phyloP scores from a whole-genome alignment of 2,113 vertebrate species.

The Sapayoa aenigma region DNA sequence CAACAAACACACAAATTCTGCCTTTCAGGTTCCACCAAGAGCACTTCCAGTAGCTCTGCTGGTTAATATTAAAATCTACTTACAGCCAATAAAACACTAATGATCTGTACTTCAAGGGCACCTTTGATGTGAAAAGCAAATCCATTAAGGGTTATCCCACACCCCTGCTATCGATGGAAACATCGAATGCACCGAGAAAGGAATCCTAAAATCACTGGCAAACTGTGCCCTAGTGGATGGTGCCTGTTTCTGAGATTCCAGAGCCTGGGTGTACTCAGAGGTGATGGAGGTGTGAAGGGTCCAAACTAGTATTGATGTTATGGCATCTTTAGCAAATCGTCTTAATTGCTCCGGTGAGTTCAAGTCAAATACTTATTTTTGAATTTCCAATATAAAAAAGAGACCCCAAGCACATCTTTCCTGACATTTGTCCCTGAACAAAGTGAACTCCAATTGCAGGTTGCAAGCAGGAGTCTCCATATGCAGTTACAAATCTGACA shows the following conservation, averaged over 20 bases:
- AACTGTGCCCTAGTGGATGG: neutral
- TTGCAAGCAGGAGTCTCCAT: neutral
- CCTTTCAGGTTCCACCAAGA: constrained; percentile 2
- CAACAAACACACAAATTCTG: neutral
- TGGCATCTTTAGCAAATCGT: neutral
- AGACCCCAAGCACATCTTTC: neutral
- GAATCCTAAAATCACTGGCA: neutral
- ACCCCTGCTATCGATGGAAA: neutral
- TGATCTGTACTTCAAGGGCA: constrained; percentile 13
- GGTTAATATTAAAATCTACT: neutral
- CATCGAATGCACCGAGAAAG: neutral
- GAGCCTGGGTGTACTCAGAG: neutral
- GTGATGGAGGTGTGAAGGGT: neutral
- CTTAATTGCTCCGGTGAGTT: neutral
- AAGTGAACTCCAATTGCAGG: neutral
- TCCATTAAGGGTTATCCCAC: neutral
- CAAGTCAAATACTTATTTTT: neutral
- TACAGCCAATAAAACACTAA: constrained; percentile 2
- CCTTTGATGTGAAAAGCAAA: constrained; percentile 49
- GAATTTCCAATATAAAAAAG: neutral
- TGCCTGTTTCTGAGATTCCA: neutral
- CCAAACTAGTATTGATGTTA: neutral
- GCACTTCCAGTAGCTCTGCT: neutral
- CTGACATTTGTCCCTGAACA: neutral
- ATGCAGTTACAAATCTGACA: neutral